Evolutionary conservation across 2,888 invertebrate genomes (phyloP).

Genomic region (Drosophila longiperda): DNA sequence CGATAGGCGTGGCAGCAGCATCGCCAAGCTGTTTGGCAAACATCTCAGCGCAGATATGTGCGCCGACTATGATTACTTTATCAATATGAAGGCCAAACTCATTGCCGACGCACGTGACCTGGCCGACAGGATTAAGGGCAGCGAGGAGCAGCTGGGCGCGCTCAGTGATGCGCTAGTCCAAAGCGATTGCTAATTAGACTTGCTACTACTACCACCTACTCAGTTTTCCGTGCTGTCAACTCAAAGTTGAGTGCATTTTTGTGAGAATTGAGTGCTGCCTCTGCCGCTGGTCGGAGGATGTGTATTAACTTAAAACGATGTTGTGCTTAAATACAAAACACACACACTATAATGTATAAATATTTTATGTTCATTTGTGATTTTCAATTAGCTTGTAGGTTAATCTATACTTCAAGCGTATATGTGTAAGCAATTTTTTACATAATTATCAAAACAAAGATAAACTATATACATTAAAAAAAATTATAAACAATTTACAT

Average conservation of each 20-base stretch:
- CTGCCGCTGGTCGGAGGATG: conserved; percentile 48
- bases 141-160: conserved; percentile 91
- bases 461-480: conserved; percentile 75
- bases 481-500: conserved; percentile 45
- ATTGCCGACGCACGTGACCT: conserved; percentile 93
- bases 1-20: conserved; percentile 90
- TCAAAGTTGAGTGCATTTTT: conserved; percentile 71
- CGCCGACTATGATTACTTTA: conserved; percentile 93
- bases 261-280: conserved; percentile 64
- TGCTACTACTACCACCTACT: conserved; percentile 7
- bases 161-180: conserved; percentile 86
- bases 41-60: conserved; percentile 90
- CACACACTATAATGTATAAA: conserved; percentile 76
- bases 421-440: conserved; percentile 75
- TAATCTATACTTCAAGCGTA: conserved; percentile 75
- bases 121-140: conserved; percentile 92
- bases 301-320: conserved; percentile 76
- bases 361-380: conserved; percentile 80
- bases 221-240: conserved; percentile 78
- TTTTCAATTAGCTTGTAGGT: conserved; percentile 75
- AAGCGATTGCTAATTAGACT: conserved; percentile 83
- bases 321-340: conserved; percentile 70
- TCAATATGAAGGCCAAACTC: conserved; percentile 94
- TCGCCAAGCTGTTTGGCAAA: conserved; percentile 89
- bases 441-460: conserved; percentile 78